Evolutionary conservation across 2,797 vertebrate genomes (phyloP), one percentile per base, ranked within the genome.

Genomic region (Atherinosoma microstoma): DNA sequence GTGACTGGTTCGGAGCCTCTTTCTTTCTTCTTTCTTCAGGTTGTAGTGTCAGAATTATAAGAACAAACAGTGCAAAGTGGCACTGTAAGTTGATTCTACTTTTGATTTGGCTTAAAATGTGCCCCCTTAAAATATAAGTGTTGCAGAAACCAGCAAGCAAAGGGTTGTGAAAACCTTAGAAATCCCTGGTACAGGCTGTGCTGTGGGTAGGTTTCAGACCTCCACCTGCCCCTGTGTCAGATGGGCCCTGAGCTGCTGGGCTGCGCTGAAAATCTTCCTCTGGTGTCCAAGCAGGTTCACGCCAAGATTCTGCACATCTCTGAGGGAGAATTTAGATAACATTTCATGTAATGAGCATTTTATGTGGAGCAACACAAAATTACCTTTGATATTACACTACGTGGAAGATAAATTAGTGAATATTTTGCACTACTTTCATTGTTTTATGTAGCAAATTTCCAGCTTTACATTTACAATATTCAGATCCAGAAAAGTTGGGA

Each of bases 231-330:
- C 94, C 86, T 95, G 94, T 20, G 81, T 93, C 82, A 95, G 92
- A 75, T 95, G 89, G 72, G 92, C 89, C 80, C 90, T 89, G 78
- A 96, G 94, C 85, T 95, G 95, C 93, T 99, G 97, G 77, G 97
- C 97, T 63, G 97, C 97, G 54, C 92, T 97, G 77, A 96, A 86
- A 47, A 99, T 98, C 88, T 98, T 98, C 91, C 97, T 96, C 94
- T 99, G 98, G 87, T 99, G 98, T 42, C 97, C 98, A 4, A 98
- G 92, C 75, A 98, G 94, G 42, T 95, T 97, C 84, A 99, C 97
- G 5, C 97, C 98, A 78, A 99, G 96, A 71, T 95, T 94, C 71
- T 96, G 97, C 86, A 99, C 94, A 63, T 99, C 97, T 72, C 98
- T 99, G 75, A 77, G 60, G 75, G 57, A 92, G 8, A 85, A 70